Evolutionary conservation across 1,140 invertebrate genomes (phyloP).

Genomic region (Drosophila novamexicana): DNA sequence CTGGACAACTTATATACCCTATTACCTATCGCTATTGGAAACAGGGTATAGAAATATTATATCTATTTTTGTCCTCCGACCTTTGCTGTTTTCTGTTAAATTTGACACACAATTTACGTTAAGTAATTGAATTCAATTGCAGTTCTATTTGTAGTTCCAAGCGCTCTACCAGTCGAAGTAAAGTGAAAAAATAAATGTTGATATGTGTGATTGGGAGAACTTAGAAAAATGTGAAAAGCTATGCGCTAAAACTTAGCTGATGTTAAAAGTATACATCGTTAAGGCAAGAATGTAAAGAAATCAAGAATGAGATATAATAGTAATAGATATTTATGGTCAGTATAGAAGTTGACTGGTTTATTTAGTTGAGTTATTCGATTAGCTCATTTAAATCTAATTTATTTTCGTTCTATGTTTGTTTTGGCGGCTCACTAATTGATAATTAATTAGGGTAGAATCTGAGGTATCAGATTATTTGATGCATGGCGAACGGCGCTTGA

Average conservation of each 20-base stretch:
- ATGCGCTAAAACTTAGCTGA: background rate
- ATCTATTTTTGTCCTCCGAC: conserved; percentile 13
- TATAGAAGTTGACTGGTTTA: conserved; percentile 5
- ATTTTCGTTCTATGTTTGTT: background rate
- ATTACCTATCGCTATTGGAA: background rate
- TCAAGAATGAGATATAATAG: background rate
- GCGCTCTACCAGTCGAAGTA: conserved; percentile 14
- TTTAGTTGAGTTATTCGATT: conserved; percentile 1
- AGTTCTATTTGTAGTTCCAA: conserved; percentile 21
- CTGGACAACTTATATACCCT: too few species aligned
- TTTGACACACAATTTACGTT: conserved; percentile 45
- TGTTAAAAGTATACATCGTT: conserved; percentile 11
- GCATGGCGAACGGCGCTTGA: background rate
- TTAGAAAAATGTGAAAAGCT: background rate
- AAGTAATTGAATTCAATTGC: conserved; percentile 77
- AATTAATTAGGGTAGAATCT: background rate
- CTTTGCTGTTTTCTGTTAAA: conserved; percentile 13
- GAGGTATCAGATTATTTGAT: background rate
- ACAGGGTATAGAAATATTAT: background rate
- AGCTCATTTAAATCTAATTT: background rate
- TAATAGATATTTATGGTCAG: background rate
- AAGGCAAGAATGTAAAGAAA: background rate
- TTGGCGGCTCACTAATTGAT: background rate
- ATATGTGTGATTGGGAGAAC: background rate
- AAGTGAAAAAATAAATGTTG: conserved; percentile 40